phyloP scores from a whole-genome alignment of 35 echinoderm and acorn worm genomes.

The Strongylocentrotus purpuratus region DNA sequence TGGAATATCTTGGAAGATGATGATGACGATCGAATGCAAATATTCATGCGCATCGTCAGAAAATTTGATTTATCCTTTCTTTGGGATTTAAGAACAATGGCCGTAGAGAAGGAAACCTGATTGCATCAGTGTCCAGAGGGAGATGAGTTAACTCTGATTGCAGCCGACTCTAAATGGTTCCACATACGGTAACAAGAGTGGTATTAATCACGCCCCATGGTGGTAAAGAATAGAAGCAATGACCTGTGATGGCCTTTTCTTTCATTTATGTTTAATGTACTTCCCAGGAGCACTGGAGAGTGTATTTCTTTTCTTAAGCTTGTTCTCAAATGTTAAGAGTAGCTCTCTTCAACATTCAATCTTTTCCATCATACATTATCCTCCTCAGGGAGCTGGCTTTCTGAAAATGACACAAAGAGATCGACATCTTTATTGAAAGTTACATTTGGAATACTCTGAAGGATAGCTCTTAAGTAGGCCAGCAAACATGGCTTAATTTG shows the following conservation, averaged over 20 bases:
- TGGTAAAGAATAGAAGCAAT: neutral
- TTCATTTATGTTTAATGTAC: conserved; percentile 14
- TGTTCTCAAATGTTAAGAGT: neutral
- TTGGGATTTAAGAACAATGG: conserved; percentile 14
- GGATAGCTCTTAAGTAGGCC: conserved; percentile 25
- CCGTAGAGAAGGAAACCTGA: conserved; percentile 26
- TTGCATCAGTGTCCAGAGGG: neutral
- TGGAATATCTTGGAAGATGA: neutral
- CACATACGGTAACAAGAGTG: conserved; percentile 9
- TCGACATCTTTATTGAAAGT: conserved; percentile 15
- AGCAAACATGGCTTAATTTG: conserved; percentile 40
- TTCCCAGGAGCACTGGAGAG: neutral
- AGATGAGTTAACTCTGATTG: conserved; percentile 11
- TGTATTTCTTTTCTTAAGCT: neutral
- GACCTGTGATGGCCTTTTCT: neutral
- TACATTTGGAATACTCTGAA: neutral
- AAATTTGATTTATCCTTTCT: neutral
- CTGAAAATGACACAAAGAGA: conserved; percentile 4
- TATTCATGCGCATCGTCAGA: neutral
- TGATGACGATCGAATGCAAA: neutral
- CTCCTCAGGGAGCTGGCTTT: neutral
- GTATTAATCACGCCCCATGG: conserved; percentile 31
- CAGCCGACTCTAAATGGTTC: conserved; percentile 12
- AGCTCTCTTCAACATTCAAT: neutral
- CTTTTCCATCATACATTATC: conserved; percentile 2